Conservation (phyloP, 2,113 vertebrate species). For the Gasterosteus aculeatus region DNA sequence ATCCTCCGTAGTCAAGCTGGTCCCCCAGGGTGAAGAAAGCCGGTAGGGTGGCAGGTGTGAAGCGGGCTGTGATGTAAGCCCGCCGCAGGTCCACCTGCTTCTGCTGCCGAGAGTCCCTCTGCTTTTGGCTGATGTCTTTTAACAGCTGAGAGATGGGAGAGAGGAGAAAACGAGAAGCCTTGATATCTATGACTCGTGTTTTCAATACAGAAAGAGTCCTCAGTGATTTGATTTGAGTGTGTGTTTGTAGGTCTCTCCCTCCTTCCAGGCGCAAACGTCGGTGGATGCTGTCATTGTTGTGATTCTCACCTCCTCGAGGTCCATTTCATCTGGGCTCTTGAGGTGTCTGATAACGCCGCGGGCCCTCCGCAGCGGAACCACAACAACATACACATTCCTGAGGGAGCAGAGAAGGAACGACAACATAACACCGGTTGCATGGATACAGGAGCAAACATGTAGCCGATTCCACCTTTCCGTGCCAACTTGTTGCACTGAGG, state of each 20-base stretch:
- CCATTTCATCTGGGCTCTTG: constrained; percentile 96
- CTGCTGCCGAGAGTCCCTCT: constrained; percentile 89
- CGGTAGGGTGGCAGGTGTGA: constrained; percentile 86
- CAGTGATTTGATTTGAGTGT: constrained; percentile 4
- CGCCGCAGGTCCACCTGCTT: constrained; percentile 90
- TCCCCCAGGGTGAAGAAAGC: constrained; percentile 91
- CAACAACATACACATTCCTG: constrained; percentile 94
- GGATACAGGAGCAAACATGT: constrained; percentile 2
- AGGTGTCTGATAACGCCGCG: constrained; percentile 86
- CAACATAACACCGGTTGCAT: constrained; percentile 21
- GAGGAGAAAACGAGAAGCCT: constrained; percentile 26
- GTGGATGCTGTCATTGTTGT: constrained; percentile 32
- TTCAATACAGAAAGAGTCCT: constrained; percentile 42
- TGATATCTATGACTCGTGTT: constrained; percentile 47
- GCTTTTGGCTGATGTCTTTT: constrained; percentile 89
- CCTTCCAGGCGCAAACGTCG: constrained; percentile 45
- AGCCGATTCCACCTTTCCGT: constrained; percentile 8
- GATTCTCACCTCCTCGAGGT: constrained; percentile 91
- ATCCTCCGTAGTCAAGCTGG: constrained; percentile 93
- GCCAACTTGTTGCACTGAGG: not conserved
- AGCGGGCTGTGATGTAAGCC: constrained; percentile 93
- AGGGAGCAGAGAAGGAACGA: constrained; percentile 36
- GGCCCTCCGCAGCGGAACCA: constrained; percentile 91
- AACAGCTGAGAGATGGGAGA: constrained; percentile 81
- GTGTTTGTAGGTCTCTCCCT: constrained; percentile 28